Conservation (phyloP, 2,888 invertebrate genomes). For the Watsonalla cultraria region DNA sequence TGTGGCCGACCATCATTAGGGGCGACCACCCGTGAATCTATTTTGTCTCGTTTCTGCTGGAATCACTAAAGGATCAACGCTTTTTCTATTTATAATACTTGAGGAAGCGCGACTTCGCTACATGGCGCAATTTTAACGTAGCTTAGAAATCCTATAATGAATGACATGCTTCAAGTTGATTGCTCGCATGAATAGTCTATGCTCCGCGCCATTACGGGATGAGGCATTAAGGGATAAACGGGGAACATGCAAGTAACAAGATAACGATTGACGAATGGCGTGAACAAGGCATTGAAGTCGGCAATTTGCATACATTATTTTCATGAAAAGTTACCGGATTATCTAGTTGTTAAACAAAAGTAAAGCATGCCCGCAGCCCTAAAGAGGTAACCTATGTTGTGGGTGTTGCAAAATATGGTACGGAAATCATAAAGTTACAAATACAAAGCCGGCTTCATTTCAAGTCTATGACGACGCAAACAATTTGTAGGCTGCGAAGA, state of each 20-base stretch:
- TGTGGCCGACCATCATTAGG: conserved; percentile 42
- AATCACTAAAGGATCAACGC: conserved; percentile 6
- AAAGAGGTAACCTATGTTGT: too few species aligned
- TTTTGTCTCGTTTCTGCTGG: conserved; percentile 25
- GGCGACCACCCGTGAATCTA: conserved; percentile 56
- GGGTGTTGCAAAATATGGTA: too few species aligned
- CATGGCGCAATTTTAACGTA: conserved; percentile 19
- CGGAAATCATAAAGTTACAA: too few species aligned
- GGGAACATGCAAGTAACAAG: not conserved
- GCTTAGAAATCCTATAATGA: conserved; percentile 4
- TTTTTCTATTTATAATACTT: conserved; percentile 12
- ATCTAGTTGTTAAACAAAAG: too few species aligned
- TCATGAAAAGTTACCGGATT: too few species aligned
- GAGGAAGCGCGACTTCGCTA: conserved; percentile 8
- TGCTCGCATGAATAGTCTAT: conserved; percentile 5
- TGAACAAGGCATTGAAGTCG: not conserved
- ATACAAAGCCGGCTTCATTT: too few species aligned
- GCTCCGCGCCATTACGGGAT: not conserved
- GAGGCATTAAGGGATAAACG: not conserved
- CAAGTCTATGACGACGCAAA: conserved; percentile 12
- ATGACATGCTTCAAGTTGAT: conserved; percentile 11
- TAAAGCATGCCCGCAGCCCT: too few species aligned
- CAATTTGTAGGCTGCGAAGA: conserved; percentile 27
- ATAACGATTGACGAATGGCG: not conserved
- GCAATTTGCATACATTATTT: too few species aligned